Evolutionary conservation across 2,797 vertebrate genomes (phyloP), one percentile per base, ranked within the genome.

Genomic region (Rallus crepitans): DNA sequence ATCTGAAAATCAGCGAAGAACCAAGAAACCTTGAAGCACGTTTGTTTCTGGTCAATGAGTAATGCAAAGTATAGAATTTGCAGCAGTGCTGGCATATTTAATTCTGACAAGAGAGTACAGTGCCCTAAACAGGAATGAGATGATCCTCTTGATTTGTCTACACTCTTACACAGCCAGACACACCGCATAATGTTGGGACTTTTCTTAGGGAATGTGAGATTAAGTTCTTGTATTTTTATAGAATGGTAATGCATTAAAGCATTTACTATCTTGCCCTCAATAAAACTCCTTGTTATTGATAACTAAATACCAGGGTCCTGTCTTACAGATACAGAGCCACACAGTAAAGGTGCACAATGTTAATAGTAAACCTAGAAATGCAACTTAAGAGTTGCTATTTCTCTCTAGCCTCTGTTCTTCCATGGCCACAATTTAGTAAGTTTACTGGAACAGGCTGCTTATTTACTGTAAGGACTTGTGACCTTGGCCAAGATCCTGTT

Each of bases 391-490:
- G 35, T 63, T 28, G 5, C 52, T 86, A 72, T 69, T 20, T 83
- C 84, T 79, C 47, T 33, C 59, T 52, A 56, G 55, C 69, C 14
- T 77, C 55, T 69, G 30, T 55, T 79, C 66, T 71, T 91, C 50
- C 27, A 6, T 24, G 45, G 69, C 71, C 71, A 87, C 55, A 91
- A 40, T 83, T 90, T 82, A 76, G 19, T 76, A 75, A 92, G 56
- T 93, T 92, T 94, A 87, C 73, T 80, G 80, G 60, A 94, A 60
- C 23, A 84, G 66, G 90, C 17, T 64, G 15, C 56, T 93, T 88
- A 78, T 72, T 93, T 95, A 70, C 65, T 91, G 31, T 78, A 90
- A 93, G 45, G 53, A 81, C 73, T 89, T 79, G 47, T 65, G 83
- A 87, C 75, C 75, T 94, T 93, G 55, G 79, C 79, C 48, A 72